Evolutionary conservation across 2,113 vertebrate species (phyloP), one percentile per base, ranked within the genome.

Genomic region (Scartelaos histophorus): DNA sequence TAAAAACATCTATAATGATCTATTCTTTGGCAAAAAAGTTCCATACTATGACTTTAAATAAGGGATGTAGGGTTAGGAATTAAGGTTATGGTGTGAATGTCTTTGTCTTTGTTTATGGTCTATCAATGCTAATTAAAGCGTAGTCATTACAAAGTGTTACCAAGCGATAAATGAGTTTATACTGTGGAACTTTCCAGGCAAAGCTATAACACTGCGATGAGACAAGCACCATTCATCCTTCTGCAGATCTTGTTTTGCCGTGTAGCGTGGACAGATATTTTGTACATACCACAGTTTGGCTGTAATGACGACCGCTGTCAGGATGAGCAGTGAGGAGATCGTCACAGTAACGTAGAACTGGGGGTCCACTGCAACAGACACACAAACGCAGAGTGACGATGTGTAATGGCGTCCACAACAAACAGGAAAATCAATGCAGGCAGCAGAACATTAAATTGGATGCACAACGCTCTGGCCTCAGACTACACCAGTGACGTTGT

Each of bases 301-400:
- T 70, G 92, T 91, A 67, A 94, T 93, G 85, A 93, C 72, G 83
- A 93, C 88, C 13, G 92, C 94, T 29, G 89, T 92, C 79, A 94
- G 75, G 86, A 94, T 91, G 84, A 94, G 92, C 79, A 94, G 82
- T 11, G 93, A 92, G 38, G 94, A 94, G 88, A 94, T 94, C 85
- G 90, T 94, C 87, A 94, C 92, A 29, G 94, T 94, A 86, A 94
- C 94, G 75, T 94, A 94, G 90, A 94, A 94, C 91, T 94, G 94
- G 83, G 94, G 94, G 89, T 94, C 94, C 83, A 94, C 94, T 94
- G 90, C 74, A 89, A 91, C 57, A 83, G 67, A 78, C 70, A 76
- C 69, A 16, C 69, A 71, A 46, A 58, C 22, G 3, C 22, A n/a
- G 17, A 25, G 45, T 76, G 73, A 66, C 62, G 51, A 22, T 75